A percentile compares a stretch with the other conserved stretches of the same genome.
These are phyloP conservation scores for Limonius californicus DNA, from an alignment of 1,140 invertebrate species.

Conservation along the genomic window DNA sequence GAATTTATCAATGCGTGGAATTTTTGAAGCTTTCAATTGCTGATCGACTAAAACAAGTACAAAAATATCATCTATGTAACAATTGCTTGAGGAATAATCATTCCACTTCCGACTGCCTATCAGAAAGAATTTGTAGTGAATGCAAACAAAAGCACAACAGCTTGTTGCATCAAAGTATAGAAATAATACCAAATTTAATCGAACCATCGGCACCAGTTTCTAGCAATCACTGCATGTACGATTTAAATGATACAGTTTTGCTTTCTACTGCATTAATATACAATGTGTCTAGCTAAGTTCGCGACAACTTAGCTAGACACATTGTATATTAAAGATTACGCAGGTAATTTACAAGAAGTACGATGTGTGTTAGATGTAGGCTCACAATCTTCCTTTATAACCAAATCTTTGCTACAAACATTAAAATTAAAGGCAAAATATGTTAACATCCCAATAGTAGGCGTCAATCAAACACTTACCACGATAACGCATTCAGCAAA, in stretches of 20 bases:
- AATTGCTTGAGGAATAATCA: not conserved
- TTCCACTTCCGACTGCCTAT: not conserved
- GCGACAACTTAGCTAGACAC: too few species aligned
- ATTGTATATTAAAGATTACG: conserved; percentile 1
- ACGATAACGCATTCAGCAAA: not conserved
- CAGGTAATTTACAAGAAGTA: conserved; percentile 10
- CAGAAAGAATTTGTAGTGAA: not conserved
- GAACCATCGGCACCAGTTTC: not conserved
- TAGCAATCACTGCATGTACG: not conserved
- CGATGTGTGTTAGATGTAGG: conserved; percentile 15
- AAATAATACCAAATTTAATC: too few species aligned
- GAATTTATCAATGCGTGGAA: not conserved
- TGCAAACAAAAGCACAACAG: too few species aligned
- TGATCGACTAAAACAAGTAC: not conserved
- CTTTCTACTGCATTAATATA: conserved; percentile 15
- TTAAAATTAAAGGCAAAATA: not conserved
- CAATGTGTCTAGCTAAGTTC: too few species aligned
- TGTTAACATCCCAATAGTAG: not conserved
- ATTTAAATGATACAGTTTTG: not conserved
- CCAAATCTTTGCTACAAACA: conserved; percentile 12
- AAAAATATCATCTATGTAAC: not conserved
- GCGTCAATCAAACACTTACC: conserved; percentile 6
- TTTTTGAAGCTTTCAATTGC: not conserved
- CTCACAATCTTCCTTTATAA: conserved; percentile 20
- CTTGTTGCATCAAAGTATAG: too few species aligned